Base-by-base conservation (phyloP, 2,888 invertebrate genomes). In the Helleia helle region DNA sequence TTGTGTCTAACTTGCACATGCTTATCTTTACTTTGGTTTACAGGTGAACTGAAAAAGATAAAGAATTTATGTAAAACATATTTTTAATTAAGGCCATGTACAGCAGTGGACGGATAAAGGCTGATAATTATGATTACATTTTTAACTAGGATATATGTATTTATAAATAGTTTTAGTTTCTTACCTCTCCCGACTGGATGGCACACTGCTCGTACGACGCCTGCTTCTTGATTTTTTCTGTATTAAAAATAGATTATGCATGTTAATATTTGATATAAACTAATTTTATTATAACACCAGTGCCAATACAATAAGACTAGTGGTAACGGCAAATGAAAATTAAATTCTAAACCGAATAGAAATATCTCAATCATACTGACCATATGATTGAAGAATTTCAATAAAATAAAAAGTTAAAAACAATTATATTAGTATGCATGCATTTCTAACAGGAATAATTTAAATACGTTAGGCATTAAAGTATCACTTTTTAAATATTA, bases 241-340 rank as follows among this genome's bases (percentile, higher is more conserved):
- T 77, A 25, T 40, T 13, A 15, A 40, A 31, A 40, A 40, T 62
- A 59, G 56, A 54, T n/a, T n/a, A n/a, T 68, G 51, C 69, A 70
- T 48, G 62, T 55, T 38, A 47, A 24, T 14, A 46, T 40, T 31
- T 41, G 29, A 18, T 22, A 7, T 41, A 18, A 44, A 47, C 47
- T 46, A 59, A 53, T 47, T 41, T 24, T 46, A 46, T 49, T 58
- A 51, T 58, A 59, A 83, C 83, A 84, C 83, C 81, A 76, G 84
- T 84, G 84, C 83, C 84, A 83, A 79, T 79, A 77, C 76, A 77
- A 75, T 68, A 79, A 70, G 62, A 71, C 81, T 83, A 83, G 83
- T 84, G 83, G 73, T 74, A 71, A 79, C 72, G 71, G 72, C 77
- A 80, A 80, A 71, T 68, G 69, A 79, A 73, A 51, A 65, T 59